Evolutionary conservation across 2,888 invertebrate genomes (phyloP).

Genomic region (Hirtodrosophila cameraria): DNA sequence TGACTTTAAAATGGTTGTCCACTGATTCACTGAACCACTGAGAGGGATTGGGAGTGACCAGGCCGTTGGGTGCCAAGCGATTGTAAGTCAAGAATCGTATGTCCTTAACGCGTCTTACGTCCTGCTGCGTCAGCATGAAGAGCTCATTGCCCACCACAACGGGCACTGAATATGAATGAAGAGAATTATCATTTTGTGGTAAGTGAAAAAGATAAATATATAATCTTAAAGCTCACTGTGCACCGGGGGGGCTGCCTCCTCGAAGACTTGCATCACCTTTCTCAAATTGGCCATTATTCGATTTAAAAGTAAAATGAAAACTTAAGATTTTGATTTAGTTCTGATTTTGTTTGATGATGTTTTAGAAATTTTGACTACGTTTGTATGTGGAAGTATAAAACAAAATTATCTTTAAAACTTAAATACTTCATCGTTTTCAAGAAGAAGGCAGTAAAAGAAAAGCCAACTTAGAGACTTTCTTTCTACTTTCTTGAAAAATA

Average conservation of each 20-base stretch:
- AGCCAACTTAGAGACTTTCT: no score
- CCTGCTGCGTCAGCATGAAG: constrained; percentile 79
- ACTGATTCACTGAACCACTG: neutral
- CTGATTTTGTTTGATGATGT: neutral
- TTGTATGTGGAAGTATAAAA: no score
- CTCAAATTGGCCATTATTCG: constrained; percentile 35
- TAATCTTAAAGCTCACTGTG: constrained; percentile 60
- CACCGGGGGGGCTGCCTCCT: constrained; percentile 68
- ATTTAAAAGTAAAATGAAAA: constrained; percentile 1
- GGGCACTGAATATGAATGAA: constrained; percentile 62
- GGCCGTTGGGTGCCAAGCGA: constrained; percentile 59
- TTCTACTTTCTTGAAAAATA: no score
- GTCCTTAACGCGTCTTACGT: constrained; percentile 78
- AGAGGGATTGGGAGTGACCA: neutral
- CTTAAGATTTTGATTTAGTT: neutral
- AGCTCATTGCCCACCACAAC: constrained; percentile 74
- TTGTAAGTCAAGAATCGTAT: constrained; percentile 63
- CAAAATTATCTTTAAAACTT: no score
- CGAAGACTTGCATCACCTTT: constrained; percentile 68
- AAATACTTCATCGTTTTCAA: no score
- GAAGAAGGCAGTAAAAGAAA: no score
- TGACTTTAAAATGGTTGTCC: neutral
- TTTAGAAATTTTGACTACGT: no score
- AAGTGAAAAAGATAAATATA: neutral
- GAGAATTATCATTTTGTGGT: neutral